Evolutionary conservation across 2,888 invertebrate genomes (phyloP).

Genomic region (Brachylomia viminalis): DNA sequence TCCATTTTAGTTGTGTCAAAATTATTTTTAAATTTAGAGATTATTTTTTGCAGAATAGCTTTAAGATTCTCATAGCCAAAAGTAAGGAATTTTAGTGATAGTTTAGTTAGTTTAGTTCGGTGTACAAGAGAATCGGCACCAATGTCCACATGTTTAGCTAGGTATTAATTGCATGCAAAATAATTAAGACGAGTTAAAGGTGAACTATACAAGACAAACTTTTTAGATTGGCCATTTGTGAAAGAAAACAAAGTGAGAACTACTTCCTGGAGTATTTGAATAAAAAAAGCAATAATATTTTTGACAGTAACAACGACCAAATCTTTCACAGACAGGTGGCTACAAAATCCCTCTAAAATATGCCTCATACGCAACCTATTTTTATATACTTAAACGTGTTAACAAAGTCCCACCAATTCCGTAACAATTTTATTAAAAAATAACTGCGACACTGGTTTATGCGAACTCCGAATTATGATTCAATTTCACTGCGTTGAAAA

Average conservation of each 20-base stretch:
- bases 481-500: slow-evolving; percentile 38
- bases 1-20: too few species aligned
- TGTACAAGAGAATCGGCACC: too few species aligned
- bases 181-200: too few species aligned
- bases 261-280: neutral
- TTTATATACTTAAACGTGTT: neutral
- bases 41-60: too few species aligned
- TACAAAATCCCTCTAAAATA: neutral
- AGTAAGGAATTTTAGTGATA: too few species aligned
- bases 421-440: slow-evolving; percentile 14
- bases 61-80: too few species aligned
- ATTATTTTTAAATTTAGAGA: too few species aligned
- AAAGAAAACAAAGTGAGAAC: neutral
- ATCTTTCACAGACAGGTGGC: neutral
- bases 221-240: neutral
- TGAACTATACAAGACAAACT: too few species aligned
- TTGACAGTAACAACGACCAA: neutral
- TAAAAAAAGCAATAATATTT: neutral
- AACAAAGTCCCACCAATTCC: neutral
- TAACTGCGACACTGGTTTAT: slow-evolving; percentile 2
- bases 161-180: too few species aligned
- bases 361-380: neutral
- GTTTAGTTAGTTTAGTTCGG: too few species aligned
- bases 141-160: too few species aligned
- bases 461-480: slow-evolving; percentile 26